Percentiles rank a stretch among this genome's conserved stretches.
These are phyloP conservation scores for Ceratosolen fusciceps DNA, from an alignment of 1,140 invertebrate genomes.

Conservation along the genomic window DNA sequence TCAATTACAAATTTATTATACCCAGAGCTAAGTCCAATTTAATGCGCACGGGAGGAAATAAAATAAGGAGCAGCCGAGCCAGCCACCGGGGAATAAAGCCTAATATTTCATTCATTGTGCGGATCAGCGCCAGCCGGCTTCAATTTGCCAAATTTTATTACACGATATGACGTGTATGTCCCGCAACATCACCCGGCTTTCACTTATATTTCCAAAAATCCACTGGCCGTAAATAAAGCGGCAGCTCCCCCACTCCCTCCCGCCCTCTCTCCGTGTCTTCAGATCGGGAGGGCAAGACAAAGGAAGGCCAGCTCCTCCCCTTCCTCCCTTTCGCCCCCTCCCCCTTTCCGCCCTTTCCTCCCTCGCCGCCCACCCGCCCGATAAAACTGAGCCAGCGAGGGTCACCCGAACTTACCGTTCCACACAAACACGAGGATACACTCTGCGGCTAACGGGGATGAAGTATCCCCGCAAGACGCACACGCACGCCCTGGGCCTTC, in stretches of 20 bases:
- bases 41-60: neutral
- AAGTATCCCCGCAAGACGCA: neutral
- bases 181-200: slow-evolving; percentile 11
- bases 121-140: neutral
- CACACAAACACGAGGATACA: neutral
- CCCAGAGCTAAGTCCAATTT: neutral
- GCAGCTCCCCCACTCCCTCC: neutral
- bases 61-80: too few species aligned
- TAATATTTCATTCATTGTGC: neutral
- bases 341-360: too few species aligned
- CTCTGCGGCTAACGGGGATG: neutral
- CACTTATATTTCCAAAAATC: slow-evolving; percentile 34
- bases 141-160: slow-evolving; percentile 31
- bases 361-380: slow-evolving; percentile 12
- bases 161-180: neutral
- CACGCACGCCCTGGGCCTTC: neutral
- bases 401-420: neutral
- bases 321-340: neutral
- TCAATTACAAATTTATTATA: neutral
- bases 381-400: slow-evolving; percentile 6
- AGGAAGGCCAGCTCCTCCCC: neutral
- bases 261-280: too few species aligned
- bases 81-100: neutral
- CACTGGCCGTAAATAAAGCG: neutral
- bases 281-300: slow-evolving; percentile 31